A percentile compares a stretch with the other conserved stretches of the same genome.
Conservation (phyloP, 1,140 invertebrate genomes). For the Hyles vespertilio region DNA sequence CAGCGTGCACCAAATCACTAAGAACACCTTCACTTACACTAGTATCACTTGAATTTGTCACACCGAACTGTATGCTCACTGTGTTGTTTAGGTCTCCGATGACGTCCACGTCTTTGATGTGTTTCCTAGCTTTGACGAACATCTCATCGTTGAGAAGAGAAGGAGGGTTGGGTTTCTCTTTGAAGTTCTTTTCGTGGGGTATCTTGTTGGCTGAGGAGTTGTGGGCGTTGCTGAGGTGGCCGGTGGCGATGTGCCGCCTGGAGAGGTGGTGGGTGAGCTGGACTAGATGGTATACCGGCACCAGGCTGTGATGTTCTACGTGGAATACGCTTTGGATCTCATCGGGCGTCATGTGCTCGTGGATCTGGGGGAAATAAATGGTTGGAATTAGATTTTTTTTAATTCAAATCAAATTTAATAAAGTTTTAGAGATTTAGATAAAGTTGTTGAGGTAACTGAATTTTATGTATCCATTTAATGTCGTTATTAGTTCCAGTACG, state of each 20-base stretch:
- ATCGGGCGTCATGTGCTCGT: constrained; percentile 88
- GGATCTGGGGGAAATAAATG: constrained; percentile 80
- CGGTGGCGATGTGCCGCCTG: constrained; percentile 55
- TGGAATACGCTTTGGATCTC: constrained; percentile 89
- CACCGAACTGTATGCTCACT: constrained; percentile 52
- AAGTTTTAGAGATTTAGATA: no score
- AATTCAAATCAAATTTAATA: no score
- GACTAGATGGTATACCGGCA: constrained; percentile 76
- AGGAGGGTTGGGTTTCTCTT: constrained; percentile 30
- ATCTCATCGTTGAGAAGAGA: constrained; percentile 63
- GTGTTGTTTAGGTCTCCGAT: constrained; percentile 65
- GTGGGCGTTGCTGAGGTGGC: constrained; percentile 48
- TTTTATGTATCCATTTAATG: no score
- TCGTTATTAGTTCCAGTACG: no score
- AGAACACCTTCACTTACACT: constrained; percentile 47
- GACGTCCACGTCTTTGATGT: constrained; percentile 60
- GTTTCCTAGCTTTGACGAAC: constrained; percentile 58
- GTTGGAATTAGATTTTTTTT: no score
- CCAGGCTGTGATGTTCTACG: constrained; percentile 83
- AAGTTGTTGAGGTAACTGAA: no score
- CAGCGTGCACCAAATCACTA: constrained; percentile 65
- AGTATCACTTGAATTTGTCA: constrained; percentile 58
- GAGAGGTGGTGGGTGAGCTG: constrained; percentile 75
- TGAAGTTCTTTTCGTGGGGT: constrained; percentile 62
- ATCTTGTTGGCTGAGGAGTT: constrained; percentile 34